Evolutionary conservation across 2,113 vertebrate genomes (phyloP), one percentile per base, ranked within the genome.

Genomic region (Myotis brandtii): DNA sequence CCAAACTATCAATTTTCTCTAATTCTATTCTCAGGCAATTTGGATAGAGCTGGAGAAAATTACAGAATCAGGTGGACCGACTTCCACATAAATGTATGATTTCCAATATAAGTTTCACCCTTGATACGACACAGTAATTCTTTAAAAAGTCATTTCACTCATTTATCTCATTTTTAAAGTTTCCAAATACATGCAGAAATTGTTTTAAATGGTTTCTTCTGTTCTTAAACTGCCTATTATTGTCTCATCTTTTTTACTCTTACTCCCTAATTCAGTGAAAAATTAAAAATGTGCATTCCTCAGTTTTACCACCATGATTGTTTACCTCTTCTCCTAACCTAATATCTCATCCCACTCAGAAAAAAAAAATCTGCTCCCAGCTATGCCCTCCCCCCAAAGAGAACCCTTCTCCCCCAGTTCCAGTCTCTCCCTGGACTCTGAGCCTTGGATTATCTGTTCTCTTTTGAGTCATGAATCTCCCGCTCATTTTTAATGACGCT

Each of bases 1-100:
- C 21, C 30, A 79, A 86, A 64, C 64, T 86, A 48, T 14, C 30
- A 32, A 40, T 93, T 92, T 76, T 86, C 94, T 86, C 40, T 77
- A 67, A 67, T 94, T 92, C 30, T n/a, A 14, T 82, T 81, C 43
- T 77, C 67, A 76, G 11, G 11, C 5, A 50, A 75, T 86, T 72
- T 93, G 54, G 30, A 54, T 8, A 25, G n/a, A 81, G 13, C 18
- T 85, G 43, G 59, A 77, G 27, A 82, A 84, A 88, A 94, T 48
- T n/a, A 43, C 6, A 62, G 83, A 93, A 50, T 5, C 32, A 18
- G 21, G 16, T 77, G 46, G 37, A 48, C 46, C 84, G 69, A 37
- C 12, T 69, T 73, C 73, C 70, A 1, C 4, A 3, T 30, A 75
- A 83, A 92, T 23, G 14, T 75, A 25, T 83, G 30, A 9, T 84